Evolutionary conservation across 2,888 invertebrate species (phyloP), one percentile per base, ranked within the genome.

Genomic region (Slavum lentiscoides): DNA sequence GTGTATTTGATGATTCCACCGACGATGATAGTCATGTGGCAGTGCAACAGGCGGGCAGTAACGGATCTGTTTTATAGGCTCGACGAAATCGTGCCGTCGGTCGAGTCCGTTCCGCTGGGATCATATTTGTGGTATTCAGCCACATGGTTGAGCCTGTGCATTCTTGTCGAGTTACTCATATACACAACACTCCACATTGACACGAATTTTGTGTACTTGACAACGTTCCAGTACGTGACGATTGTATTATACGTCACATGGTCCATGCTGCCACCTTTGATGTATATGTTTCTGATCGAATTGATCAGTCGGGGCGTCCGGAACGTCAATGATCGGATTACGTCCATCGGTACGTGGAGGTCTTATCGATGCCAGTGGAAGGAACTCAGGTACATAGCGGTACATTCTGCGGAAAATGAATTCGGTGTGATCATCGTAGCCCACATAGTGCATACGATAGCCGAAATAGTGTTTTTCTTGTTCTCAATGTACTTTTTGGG

Each of bases 381-480:
- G 30, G 1, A 70, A 30, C 58, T 70, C 3, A 37, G 37, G 13
- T 1, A 21, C 70, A 0, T 17, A 19, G 58, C 21, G n/a, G 21
- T 39, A 2, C n/a, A 17, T 15, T n/a, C 53, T 13, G 21, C 39
- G 1, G 39, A 58, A 15, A 15, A n/a, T 0, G 70, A 21, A 13
- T 70, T 70, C 15, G 70, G 70, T 13, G 58, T 15, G 15, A 70
- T 39, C 4, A 70, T 70, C 8, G 37, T 70, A 8, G 21, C 39
- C n/a, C 58, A 58, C 13, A n/a, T 70, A 2, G n/a, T 58, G 58
- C 58, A 7, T 15, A 55, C 55, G 3, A 70, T 70, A 7, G 58
- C 37, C n/a, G 58, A 55, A 0, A 21, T 70, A n/a, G 21, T 37
- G 8, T 70, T 39, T 58, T 59, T 70, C n/a, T 15, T 13, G n/a